Conservation (phyloP, 2,113 vertebrate species). For the Albula glossodonta region DNA sequence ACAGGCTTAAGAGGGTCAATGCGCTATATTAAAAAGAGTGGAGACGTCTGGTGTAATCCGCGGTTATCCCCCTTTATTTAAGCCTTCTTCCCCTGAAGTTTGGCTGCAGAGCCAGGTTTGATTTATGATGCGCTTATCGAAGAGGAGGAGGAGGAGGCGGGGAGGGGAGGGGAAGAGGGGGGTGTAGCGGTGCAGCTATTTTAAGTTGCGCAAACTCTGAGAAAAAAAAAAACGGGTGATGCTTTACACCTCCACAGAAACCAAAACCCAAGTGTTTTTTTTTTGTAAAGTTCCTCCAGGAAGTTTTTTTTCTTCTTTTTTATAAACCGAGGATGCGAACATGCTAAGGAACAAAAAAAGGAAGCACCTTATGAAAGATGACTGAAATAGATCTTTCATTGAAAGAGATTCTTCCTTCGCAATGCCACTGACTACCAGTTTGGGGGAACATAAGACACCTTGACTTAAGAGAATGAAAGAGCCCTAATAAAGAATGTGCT, state of each 20-base stretch:
- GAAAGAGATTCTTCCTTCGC: no score
- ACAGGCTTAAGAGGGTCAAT: slow-evolving; percentile 25
- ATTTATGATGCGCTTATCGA: slow-evolving; percentile 49
- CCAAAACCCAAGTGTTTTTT: neutral
- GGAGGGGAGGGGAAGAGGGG: neutral
- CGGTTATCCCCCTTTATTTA: slow-evolving; percentile 37
- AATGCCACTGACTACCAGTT: neutral
- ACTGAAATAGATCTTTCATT: neutral
- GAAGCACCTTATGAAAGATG: neutral
- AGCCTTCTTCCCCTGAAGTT: slow-evolving; percentile 31
- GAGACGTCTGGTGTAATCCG: slow-evolving; percentile 29
- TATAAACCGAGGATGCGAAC: slow-evolving; percentile 6
- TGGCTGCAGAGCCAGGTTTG: slow-evolving; percentile 35
- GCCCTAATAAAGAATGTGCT: no score
- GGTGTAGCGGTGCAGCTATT: slow-evolving; percentile 25
- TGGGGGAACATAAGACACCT: neutral
- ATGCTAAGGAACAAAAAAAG: no score
- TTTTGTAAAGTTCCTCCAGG: slow-evolving; percentile 14
- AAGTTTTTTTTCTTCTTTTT: slow-evolving; percentile 7
- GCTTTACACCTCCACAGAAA: slow-evolving; percentile 15
- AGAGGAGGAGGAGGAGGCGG: slow-evolving; percentile 2
- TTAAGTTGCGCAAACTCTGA: slow-evolving; percentile 48
- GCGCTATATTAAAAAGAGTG: slow-evolving; percentile 20
- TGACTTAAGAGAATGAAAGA: neutral
- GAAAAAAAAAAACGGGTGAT: slow-evolving; percentile 36